Base-by-base conservation (phyloP, 2,113 vertebrate species). In the Oenanthe oenanthe region DNA sequence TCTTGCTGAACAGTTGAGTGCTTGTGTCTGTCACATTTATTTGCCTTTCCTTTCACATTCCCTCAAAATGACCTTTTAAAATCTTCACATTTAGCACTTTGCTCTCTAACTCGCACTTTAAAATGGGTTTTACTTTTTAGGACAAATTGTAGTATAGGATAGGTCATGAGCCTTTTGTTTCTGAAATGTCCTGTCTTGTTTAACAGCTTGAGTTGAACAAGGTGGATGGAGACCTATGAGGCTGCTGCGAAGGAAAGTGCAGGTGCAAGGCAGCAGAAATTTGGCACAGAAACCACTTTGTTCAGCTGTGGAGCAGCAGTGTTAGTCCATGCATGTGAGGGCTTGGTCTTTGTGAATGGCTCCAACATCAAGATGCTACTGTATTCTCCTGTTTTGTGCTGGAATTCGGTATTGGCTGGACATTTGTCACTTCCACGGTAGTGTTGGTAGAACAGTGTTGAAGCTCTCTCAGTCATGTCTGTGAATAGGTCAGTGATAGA, bases 391-490 rank as follows among this genome's bases (percentile, higher is more conserved):
- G 2, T 68, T 26, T 29, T 40, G 7, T 61, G 38, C 36, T 78
- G 36, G 36, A 62, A 45, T 26, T 20, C 22, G 17, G 43, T 68
- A 11, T 61, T 65, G 43, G 14, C 66, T 88, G 62, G 29, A n/a
- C 9, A 6, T 38, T 70, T 54, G n/a, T 63, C 65, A 51, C 18
- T 81, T 79, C 25, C 16, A 13, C 0, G 0, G 18, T 29, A 45
- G 43, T 0, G 0, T 2, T 57, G 48, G 17, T 31, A 66, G 31
- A 53, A 5, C 1, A 71, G 43, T 9, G 6, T 31, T 82, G 45
- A 48, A 85, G 36, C 15, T 9, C 4, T 78, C 28, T 82, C 2
- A 1, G 13, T 61, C 8, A 0, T 22, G 15, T 53, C 45, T 75
- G 5, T 85, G 22, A 45, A 50, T 87, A 91, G 36, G 74, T 62